Conservation (phyloP, 2,797 vertebrate species). For the Alectoris magna region DNA sequence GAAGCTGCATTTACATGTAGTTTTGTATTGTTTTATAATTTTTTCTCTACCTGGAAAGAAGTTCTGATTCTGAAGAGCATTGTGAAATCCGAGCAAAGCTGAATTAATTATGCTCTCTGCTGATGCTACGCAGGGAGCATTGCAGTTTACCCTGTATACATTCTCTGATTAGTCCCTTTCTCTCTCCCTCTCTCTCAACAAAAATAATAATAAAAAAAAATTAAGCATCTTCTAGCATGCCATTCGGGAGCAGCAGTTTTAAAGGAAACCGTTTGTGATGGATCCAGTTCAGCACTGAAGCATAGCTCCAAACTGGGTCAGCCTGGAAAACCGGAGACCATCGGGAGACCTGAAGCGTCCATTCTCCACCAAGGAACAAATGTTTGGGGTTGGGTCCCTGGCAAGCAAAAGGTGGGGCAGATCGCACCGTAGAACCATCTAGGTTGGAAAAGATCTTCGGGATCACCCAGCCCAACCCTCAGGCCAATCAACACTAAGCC, state of each 20-base stretch:
- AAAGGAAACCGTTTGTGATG: conserved; percentile 59
- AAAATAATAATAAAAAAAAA: neutral
- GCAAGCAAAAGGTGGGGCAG: conserved; percentile 14
- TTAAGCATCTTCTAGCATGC: conserved; percentile 26
- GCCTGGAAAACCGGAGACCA: conserved; percentile 10
- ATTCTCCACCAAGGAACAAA: conserved; percentile 37
- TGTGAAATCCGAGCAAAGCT: conserved; percentile 41
- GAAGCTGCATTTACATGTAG: conserved; percentile 11
- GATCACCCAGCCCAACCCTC: neutral
- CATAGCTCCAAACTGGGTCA: conserved; percentile 61
- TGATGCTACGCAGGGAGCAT: conserved; percentile 25
- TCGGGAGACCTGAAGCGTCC: conserved; percentile 52
- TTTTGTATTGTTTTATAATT: conserved; percentile 44
- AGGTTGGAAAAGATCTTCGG: neutral
- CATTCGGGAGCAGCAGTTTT: conserved; percentile 25
- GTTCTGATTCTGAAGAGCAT: conserved; percentile 27
- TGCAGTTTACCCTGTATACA: neutral
- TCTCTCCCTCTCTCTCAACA: neutral
- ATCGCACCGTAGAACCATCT: neutral
- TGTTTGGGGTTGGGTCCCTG: conserved; percentile 50
- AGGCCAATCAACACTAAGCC: neutral
- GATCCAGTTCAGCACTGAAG: conserved; percentile 60
- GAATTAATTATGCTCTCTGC: conserved; percentile 55
- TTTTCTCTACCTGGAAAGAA: conserved; percentile 44
- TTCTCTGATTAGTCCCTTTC: conserved; percentile 37